Conservation (phyloP, 2,797 vertebrate genomes). For the Oryzias dopingdopingensis region DNA sequence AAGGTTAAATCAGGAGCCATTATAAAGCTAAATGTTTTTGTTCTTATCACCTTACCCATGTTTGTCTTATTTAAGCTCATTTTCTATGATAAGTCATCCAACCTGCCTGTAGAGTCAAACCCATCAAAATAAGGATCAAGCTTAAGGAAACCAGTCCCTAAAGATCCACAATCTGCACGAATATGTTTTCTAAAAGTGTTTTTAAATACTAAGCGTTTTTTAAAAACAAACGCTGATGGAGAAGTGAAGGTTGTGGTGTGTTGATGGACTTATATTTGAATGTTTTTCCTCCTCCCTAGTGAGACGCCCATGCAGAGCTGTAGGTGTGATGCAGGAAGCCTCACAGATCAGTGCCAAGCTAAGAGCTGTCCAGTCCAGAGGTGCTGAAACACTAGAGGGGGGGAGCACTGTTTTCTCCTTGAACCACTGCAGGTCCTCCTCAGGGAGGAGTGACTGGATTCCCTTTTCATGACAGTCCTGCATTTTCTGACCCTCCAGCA, state of each 20-base stretch:
- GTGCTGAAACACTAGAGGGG: constrained; percentile 72
- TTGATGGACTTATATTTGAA: background rate
- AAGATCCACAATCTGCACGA: too few species aligned
- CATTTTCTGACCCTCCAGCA: background rate
- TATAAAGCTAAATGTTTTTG: too few species aligned
- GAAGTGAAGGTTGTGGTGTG: background rate
- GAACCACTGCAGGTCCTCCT: constrained; percentile 19
- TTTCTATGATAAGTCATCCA: background rate
- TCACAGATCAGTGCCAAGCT: constrained; percentile 21
- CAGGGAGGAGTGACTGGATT: constrained; percentile 3
- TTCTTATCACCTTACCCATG: too few species aligned
- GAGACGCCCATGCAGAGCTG: constrained; percentile 48
- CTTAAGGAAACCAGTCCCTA: too few species aligned
- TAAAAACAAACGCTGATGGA: background rate
- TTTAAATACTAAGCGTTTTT: too few species aligned
- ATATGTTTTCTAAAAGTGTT: too few species aligned
- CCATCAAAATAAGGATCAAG: too few species aligned
- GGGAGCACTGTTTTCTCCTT: constrained; percentile 34
- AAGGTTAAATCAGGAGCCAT: too few species aligned
- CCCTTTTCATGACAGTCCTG: constrained; percentile 3
- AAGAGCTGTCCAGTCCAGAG: constrained; percentile 76
- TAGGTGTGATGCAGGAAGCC: constrained; percentile 49
- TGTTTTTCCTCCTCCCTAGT: constrained; percentile 16
- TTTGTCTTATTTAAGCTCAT: too few species aligned
- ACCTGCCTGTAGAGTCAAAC: constrained; percentile 7